Base-by-base conservation (phyloP, 1,140 invertebrate species). In the Diorhabda sublineata region DNA sequence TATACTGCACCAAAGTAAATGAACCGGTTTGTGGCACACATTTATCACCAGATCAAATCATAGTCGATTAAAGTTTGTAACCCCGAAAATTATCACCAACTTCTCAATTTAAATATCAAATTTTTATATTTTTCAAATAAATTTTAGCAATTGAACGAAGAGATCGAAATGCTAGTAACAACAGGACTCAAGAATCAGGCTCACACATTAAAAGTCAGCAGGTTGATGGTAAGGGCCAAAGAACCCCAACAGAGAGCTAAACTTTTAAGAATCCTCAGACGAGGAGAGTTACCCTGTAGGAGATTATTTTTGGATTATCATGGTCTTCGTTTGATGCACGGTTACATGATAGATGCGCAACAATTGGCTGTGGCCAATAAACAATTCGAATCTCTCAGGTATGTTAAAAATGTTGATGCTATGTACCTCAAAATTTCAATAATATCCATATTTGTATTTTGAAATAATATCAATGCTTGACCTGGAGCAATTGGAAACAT, bases 241-340 rank as follows among this genome's bases (percentile, higher is more conserved):
- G 89, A 93, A 69, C 81, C 87, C 42, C 85, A 88, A 61, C 90
- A 92, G 43, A 87, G 94, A 68, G 83, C 87, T 0, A 87, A 89
- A 64, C 82, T 95, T 7, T 80, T 96, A 60, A 84, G 87, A 5
- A 81, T 94, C 5, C 85, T 94, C 64, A 85, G 89, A 6, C 84
- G 86, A 66, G 92, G 91, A 0, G 92, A 93, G 76, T 81, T 91
- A 68, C 90, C 89, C 2, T 98, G 89, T 82, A 88, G 92, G 11
- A 83, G 96, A 43, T 84, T 98, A 43, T 98, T 98, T 81, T 83
- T 98, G 9, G 96, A 98, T 83, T 98, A 98, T 83, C 94, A 98
- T 78, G 96, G 96, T 1, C 83, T 98, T 44, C 85, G 92, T 6
- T 82, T 98, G 42, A 84, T 98, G 57, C 95, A 95, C 84, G 93